phyloP scores from a whole-genome alignment of 2,888 invertebrate species.

The Xestia rhomboidea region DNA sequence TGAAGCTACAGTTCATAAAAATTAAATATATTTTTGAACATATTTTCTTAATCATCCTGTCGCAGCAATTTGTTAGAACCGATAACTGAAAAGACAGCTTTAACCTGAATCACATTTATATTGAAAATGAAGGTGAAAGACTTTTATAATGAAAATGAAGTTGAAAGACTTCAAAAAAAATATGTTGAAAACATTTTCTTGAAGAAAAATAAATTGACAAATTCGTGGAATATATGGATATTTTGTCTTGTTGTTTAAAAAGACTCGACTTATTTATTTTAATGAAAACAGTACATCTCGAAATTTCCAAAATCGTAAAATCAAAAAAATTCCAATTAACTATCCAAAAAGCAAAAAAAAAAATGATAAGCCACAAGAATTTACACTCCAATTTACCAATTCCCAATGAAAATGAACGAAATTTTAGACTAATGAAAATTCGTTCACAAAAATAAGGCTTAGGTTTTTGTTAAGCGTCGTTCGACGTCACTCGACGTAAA shows the following conservation, averaged over 20 bases:
- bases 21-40: background rate
- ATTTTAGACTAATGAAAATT: conserved; percentile 9
- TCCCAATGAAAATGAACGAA: conserved; percentile 4
- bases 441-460: conserved; percentile 33
- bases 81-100: conserved; percentile 14
- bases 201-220: background rate
- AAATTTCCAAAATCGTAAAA: background rate
- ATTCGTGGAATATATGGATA: background rate
- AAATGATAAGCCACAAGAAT: conserved; percentile 7
- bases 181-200: background rate
- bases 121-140: background rate
- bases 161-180: background rate
- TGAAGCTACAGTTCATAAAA: background rate
- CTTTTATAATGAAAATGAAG: background rate
- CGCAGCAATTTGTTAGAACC: background rate
- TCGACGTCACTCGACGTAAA: conserved; percentile 8
- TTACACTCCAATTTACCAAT: background rate
- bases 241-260: background rate
- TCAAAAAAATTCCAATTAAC: background rate
- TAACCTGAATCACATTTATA: conserved; percentile 2
- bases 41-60: background rate
- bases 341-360: background rate
- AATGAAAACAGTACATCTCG: background rate
- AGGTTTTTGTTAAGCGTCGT: conserved; percentile 25
- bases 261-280: background rate